phyloP scores from a whole-genome alignment of 1,140 invertebrate genomes.

The Mizuhopecten yessoensis region DNA sequence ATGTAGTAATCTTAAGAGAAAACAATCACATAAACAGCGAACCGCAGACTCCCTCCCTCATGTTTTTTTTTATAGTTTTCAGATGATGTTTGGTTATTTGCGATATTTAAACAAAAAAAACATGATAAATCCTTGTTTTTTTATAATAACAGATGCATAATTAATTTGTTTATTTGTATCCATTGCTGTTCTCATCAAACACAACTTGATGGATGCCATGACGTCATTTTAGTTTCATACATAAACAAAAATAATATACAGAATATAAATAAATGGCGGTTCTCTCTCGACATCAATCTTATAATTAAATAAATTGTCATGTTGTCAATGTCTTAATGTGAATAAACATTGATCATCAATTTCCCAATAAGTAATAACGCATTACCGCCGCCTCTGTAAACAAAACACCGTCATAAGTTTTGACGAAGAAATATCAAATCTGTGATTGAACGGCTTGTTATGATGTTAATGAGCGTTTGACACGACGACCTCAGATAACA shows the following conservation, averaged over 20 bases:
- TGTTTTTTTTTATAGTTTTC: too few species aligned
- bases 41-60: too few species aligned
- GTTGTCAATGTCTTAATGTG: not conserved
- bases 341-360: not conserved
- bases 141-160: not conserved
- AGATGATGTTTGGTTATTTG: not conserved
- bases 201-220: not conserved
- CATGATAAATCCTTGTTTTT: too few species aligned
- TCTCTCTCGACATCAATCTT: not conserved
- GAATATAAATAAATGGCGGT: not conserved
- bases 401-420: not conserved
- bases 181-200: too few species aligned
- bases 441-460: not conserved
- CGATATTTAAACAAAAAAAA: not conserved
- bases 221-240: not conserved
- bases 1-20: too few species aligned
- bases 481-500: not conserved
- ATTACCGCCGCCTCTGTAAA: not conserved
- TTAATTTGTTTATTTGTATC: not conserved
- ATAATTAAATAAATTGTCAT: conserved; percentile 7
- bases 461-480: not conserved
- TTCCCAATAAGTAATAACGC: not conserved
- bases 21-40: too few species aligned
- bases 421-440: not conserved
- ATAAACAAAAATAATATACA: not conserved